A percentile compares a stretch with the other conserved stretches of the same genome.
These are phyloP conservation scores for Chironomus tepperi DNA, from an alignment of 1,140 invertebrate species.

Conservation along the genomic window DNA sequence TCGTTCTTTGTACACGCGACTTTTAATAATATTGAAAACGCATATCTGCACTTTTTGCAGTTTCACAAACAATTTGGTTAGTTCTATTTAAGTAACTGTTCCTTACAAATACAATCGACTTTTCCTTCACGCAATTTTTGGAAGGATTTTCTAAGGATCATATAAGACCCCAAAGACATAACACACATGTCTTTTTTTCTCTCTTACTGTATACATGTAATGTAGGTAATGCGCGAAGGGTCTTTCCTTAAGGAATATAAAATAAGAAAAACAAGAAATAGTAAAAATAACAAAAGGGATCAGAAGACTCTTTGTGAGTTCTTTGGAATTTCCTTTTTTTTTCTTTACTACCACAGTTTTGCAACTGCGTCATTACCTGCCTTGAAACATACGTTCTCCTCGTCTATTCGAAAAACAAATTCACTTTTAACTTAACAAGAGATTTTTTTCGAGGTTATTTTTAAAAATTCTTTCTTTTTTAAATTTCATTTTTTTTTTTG, in stretches of 20 bases:
- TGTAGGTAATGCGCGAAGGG: background rate
- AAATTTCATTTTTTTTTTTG: background rate
- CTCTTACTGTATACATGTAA: background rate
- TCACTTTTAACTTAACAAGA: background rate
- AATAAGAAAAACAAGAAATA: too few relatives aligned
- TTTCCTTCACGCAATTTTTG: too few relatives aligned
- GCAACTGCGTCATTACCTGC: constrained; percentile 5
- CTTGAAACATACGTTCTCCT: background rate
- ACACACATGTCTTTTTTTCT: background rate
- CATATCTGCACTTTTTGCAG: background rate
- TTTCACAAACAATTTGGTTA: background rate
- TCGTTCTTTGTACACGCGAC: background rate
- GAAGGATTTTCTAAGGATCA: background rate
- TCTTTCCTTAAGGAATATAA: background rate
- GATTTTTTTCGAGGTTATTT: constrained; percentile 1
- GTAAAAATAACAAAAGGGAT: background rate
- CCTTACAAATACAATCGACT: background rate
- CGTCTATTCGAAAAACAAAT: too few relatives aligned
- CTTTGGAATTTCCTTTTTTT: background rate
- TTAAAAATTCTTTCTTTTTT: background rate
- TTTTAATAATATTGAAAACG: background rate
- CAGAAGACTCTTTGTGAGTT: background rate
- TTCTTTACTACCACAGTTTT: background rate
- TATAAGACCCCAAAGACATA: background rate
- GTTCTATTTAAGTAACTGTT: background rate